A percentile compares a stretch with the other conserved stretches of the same genome.
Evolutionary conservation across 2,888 invertebrate species (phyloP).

Genomic region (Tipula lateralis): DNA sequence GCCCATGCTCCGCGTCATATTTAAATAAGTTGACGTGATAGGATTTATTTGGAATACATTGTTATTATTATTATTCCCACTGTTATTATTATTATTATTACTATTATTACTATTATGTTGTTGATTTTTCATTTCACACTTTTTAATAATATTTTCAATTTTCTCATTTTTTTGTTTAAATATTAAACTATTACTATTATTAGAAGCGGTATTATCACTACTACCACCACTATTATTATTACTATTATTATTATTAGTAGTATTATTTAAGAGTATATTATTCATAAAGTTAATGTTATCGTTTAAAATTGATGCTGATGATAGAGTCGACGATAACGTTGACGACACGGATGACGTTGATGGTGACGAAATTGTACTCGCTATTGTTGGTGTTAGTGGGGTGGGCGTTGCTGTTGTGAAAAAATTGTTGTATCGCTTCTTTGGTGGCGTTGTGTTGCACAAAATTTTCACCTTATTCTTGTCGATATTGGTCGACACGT

Average conservation of each 20-base stretch:
- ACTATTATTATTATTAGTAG: not conserved
- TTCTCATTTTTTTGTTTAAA: slow-evolving; percentile 25
- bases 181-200: slow-evolving; percentile 14
- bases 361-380: not conserved
- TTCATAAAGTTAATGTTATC: slow-evolving; percentile 24
- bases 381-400: not conserved
- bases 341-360: not conserved
- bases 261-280: slow-evolving; percentile 13
- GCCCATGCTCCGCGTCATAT: slow-evolving; percentile 72
- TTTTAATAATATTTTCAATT: slow-evolving; percentile 27
- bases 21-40: slow-evolving; percentile 84
- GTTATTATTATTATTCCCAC: not conserved
- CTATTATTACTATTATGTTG: not conserved
- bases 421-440: slow-evolving; percentile 32
- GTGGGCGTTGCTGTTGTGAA: not conserved
- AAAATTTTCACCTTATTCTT: slow-evolving; percentile 35
- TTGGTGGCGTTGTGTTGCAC: slow-evolving; percentile 36
- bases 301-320: not conserved
- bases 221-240: not conserved
- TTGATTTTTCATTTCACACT: slow-evolving; percentile 26
- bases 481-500: slow-evolving; percentile 34
- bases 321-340: not conserved
- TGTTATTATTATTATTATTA: not conserved
- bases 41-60: slow-evolving; percentile 59
- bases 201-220: not conserved